A percentile compares a stretch with the other conserved stretches of the same genome.
These are phyloP conservation scores for Dunckerocampus dactyliophorus DNA, from an alignment of 2,113 vertebrate species.

Conservation along the genomic window DNA sequence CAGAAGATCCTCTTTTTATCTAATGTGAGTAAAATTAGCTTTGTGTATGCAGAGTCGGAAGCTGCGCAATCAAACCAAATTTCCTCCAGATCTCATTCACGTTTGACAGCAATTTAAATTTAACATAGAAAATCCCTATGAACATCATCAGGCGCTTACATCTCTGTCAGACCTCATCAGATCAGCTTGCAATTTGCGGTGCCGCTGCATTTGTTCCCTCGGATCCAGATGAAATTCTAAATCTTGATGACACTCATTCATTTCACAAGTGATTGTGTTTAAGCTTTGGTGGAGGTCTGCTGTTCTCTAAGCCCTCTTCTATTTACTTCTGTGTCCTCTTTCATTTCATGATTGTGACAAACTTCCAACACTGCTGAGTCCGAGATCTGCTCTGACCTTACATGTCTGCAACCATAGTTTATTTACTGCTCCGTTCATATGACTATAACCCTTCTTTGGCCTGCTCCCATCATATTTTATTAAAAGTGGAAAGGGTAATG, in stretches of 20 bases:
- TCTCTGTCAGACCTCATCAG: neutral
- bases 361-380: conserved; percentile 6
- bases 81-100: too few species aligned
- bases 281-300: neutral
- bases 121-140: too few species aligned
- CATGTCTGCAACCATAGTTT: conserved; percentile 19
- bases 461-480: conserved; percentile 10
- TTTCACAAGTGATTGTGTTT: neutral
- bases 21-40: too few species aligned
- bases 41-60: too few species aligned
- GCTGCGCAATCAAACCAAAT: too few species aligned
- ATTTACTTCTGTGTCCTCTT: conserved; percentile 11
- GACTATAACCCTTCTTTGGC: conserved; percentile 13
- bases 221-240: neutral
- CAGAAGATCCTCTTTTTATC: too few species aligned
- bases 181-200: neutral
- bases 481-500: neutral
- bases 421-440: conserved; percentile 20
- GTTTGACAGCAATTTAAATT: too few species aligned
- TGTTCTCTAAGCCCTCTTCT: neutral
- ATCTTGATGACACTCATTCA: neutral
- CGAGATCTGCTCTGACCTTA: conserved; percentile 25
- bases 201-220: neutral
- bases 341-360: conserved; percentile 12
- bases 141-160: neutral